These are phyloP conservation scores for Euplexia lucipara DNA, from an alignment of 2,888 invertebrate genomes.

Conservation along the genomic window DNA sequence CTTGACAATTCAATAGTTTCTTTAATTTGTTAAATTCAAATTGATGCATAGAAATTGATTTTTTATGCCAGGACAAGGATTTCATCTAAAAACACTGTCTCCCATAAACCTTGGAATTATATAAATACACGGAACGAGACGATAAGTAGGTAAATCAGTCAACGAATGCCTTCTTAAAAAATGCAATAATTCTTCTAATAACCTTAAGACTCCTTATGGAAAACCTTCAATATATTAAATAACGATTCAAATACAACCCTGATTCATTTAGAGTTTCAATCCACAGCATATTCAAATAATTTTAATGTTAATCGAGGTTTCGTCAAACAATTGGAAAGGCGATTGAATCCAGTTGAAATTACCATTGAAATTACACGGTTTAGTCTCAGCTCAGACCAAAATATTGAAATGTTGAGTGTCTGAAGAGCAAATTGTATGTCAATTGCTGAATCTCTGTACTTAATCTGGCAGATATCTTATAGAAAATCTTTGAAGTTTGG, in stretches of 20 bases:
- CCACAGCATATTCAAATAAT: slow-evolving; percentile 45
- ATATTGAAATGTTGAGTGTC: slow-evolving; percentile 34
- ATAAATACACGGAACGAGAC: too few species aligned
- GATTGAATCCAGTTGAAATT: slow-evolving; percentile 43
- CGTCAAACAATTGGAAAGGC: slow-evolving; percentile 43
- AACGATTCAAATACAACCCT: slow-evolving; percentile 21
- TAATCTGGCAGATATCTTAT: not conserved
- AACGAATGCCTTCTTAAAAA: not conserved
- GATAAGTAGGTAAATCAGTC: too few species aligned
- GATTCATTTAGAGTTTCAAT: slow-evolving; percentile 40
- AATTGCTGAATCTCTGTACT: slow-evolving; percentile 3
- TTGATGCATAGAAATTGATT: too few species aligned
- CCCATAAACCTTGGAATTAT: too few species aligned
- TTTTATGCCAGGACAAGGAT: too few species aligned
- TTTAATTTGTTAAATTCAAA: too few species aligned
- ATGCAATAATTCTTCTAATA: not conserved
- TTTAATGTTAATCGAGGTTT: slow-evolving; percentile 49
- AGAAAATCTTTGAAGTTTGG: not conserved
- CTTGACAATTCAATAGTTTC: too few species aligned
- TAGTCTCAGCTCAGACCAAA: slow-evolving; percentile 4
- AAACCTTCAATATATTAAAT: not conserved
- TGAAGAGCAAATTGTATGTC: slow-evolving; percentile 23
- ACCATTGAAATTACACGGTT: slow-evolving; percentile 42
- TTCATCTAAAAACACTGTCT: too few species aligned
- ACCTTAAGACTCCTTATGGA: not conserved